Evolutionary conservation across 2,113 vertebrate species (phyloP), one percentile per base, ranked within the genome.

Genomic region (Platysternon megacephalum): DNA sequence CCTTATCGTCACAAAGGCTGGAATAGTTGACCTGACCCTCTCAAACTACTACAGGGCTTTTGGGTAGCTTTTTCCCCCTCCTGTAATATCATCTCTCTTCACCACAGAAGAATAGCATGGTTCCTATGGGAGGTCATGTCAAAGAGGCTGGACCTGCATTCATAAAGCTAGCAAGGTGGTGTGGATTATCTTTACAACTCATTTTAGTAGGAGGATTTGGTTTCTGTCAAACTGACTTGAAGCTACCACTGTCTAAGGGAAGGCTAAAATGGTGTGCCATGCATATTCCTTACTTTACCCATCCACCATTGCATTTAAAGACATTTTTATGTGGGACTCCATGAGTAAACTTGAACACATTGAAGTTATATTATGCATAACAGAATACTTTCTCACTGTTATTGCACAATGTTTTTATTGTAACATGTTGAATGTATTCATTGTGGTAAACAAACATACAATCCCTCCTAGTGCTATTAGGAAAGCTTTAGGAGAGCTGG

Each of bases 371-470:
- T 65, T 56, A 56, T 2, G 32, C 26, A n/a, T 21, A 81, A 3
- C 5, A 72, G n/a, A 72, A 4, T 82, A 81, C 76, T 1, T 9
- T 6, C 3, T 11, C 72, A 44, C 42, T 53, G 35, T 44, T 21
- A 2, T 79, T 85, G n/a, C 68, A 32, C 35, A 80, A 49, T 32
- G 13, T n/a, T 51, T 80, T 84, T 12, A 32, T 76, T 91, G 16
- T 53, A 82, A 78, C 13, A 85, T 84, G 11, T n/a, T 86, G 82
- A 91, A 35, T 35, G 48, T 82, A 55, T 72, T 95, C 39, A 88
- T 21, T 88, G 19, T 0, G 0, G 2, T 65, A 81, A 92, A 12
- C 61, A 35, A 65, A 13, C 55, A 35, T 3, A 78, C 42, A 85
- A 12, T 78, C 79, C 8, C 11, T 32, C 82, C 29, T 61, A 0